phyloP scores from a whole-genome alignment of 2,797 vertebrate species.

The Potorous gilbertii region DNA sequence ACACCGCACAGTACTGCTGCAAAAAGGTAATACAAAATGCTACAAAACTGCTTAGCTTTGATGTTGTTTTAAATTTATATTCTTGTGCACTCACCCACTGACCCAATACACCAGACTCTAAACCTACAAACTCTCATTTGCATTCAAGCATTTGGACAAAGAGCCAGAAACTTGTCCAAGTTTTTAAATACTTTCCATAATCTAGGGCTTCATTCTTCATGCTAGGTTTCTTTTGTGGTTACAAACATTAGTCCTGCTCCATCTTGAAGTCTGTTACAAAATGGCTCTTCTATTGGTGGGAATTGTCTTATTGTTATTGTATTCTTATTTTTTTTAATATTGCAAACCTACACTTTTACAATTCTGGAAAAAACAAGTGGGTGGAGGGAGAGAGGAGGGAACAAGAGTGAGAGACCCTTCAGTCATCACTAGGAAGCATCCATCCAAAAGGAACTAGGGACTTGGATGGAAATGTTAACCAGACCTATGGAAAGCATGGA shows the following conservation, averaged over 20 bases:
- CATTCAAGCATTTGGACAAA: neutral
- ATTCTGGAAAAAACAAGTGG: neutral
- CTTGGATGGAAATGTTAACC: neutral
- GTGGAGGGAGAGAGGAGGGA: neutral
- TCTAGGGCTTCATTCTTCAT: neutral
- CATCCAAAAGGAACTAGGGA: neutral
- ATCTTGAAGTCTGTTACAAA: neutral
- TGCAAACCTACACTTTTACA: neutral
- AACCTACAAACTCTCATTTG: neutral
- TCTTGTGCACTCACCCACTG: neutral
- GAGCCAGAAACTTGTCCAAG: fast-evolving
- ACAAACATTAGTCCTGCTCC: neutral
- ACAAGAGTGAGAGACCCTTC: neutral
- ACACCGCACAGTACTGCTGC: neutral
- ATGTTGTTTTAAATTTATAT: neutral
- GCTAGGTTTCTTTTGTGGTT: neutral
- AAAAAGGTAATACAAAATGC: neutral
- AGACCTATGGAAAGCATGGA: neutral
- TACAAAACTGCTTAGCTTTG: neutral
- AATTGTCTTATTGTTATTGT: neutral
- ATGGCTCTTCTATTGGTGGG: neutral
- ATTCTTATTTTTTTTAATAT: neutral
- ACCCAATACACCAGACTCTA: neutral
- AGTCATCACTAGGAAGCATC: neutral
- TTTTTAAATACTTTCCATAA: fast-evolving